Conservation (phyloP, 2,113 vertebrate genomes). For the Notechis scutatus region DNA sequence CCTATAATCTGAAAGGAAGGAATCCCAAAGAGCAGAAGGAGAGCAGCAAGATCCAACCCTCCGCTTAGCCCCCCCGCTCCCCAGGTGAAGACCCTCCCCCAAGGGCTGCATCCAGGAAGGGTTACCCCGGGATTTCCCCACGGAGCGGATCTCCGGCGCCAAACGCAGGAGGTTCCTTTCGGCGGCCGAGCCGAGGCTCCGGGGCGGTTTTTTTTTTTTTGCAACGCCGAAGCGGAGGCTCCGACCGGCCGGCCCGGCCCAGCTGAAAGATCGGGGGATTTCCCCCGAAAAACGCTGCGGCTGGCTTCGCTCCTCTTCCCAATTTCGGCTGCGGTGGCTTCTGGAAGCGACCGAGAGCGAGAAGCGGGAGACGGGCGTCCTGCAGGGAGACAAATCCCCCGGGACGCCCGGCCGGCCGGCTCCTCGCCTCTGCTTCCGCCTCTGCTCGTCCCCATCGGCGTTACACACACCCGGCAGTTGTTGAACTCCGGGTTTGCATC, state of each 20-base stretch:
- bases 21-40: neutral
- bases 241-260: neutral
- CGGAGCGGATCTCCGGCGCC: neutral
- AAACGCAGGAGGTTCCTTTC: neutral
- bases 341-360: neutral
- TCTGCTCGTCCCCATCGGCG: neutral
- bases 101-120: neutral
- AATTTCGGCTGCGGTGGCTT: neutral
- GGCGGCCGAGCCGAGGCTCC: neutral
- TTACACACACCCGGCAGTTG: neutral
- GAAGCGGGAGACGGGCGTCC: neutral
- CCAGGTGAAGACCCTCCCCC: neutral
- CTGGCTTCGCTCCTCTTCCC: neutral
- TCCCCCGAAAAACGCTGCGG: neutral
- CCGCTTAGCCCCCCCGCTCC: neutral
- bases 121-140: neutral
- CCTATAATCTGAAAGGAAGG: neutral
- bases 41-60: neutral
- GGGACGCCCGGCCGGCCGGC: neutral
- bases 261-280: neutral
- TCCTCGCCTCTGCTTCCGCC: neutral
- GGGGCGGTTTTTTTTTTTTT: neutral
- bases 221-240: neutral
- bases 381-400: neutral
- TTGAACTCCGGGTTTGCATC: neutral